Evolutionary conservation across 2,888 invertebrate species (phyloP).

Genomic region (Hypomecis punctinalis): DNA sequence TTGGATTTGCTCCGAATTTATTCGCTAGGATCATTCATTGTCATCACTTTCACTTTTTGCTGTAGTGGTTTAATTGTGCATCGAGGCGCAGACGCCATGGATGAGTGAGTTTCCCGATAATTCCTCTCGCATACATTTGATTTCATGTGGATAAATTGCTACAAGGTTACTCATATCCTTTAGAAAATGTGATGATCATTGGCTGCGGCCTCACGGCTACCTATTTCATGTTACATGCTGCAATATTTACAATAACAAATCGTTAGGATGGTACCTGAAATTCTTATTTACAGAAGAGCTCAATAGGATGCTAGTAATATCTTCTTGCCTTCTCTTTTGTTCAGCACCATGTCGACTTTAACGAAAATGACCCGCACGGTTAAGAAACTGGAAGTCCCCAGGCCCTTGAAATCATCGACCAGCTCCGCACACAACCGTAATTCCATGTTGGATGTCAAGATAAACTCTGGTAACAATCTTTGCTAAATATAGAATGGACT

Average conservation of each 20-base stretch:
- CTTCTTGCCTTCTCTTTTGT: constrained; percentile 39
- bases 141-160: constrained; percentile 68
- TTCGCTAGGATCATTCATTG: constrained; percentile 83
- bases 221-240: constrained; percentile 34
- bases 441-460: constrained; percentile 81
- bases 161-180: constrained; percentile 75
- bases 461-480: constrained; percentile 77
- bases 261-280: neutral
- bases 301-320: neutral
- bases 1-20: constrained; percentile 83
- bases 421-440: constrained; percentile 83
- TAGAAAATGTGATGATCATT: constrained; percentile 66
- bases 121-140: constrained; percentile 56
- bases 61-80: constrained; percentile 74
- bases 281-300: neutral
- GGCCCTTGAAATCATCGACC: constrained; percentile 88
- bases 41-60: constrained; percentile 85
- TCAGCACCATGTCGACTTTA: constrained; percentile 84
- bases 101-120: constrained; percentile 80
- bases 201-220: constrained; percentile 45
- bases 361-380: constrained; percentile 88
- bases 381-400: constrained; percentile 90
- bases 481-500: neutral
- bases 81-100: constrained; percentile 77
- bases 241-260: constrained; percentile 26